These are phyloP conservation scores for Sycophila sp. DNA, from an alignment of 1,140 invertebrate species.

Conservation along the genomic window DNA sequence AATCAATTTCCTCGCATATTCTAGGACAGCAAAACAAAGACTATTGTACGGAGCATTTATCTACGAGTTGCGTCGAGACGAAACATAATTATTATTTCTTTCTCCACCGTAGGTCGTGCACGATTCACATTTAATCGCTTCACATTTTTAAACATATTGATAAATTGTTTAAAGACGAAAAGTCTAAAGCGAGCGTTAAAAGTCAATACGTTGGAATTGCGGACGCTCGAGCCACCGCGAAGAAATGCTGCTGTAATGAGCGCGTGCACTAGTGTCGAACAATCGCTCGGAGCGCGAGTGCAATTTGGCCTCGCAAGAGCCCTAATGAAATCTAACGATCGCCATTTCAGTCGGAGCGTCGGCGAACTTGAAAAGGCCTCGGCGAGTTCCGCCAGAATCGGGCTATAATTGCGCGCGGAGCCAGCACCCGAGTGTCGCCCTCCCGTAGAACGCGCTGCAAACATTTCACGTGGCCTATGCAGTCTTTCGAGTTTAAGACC, in stretches of 20 bases:
- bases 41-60: no score
- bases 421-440: not conserved
- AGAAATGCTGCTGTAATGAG: not conserved
- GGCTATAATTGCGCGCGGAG: not conserved
- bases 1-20: slow-evolving; percentile 32
- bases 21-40: no score
- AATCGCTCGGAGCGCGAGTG: not conserved
- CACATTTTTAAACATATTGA: no score
- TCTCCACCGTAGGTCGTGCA: no score
- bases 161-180: no score
- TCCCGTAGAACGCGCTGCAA: not conserved
- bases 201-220: slow-evolving; percentile 8
- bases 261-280: not conserved
- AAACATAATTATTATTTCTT: no score
- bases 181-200: not conserved
- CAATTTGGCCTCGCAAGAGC: not conserved
- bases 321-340: slow-evolving; percentile 30
- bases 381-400: not conserved
- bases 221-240: not conserved
- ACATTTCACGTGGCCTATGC: not conserved
- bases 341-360: slow-evolving; percentile 14
- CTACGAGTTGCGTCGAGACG: no score
- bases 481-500: not conserved
- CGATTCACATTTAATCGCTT: no score
- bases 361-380: slow-evolving; percentile 22